These are phyloP conservation scores for Callocephalon fimbriatum DNA, from an alignment of 2,113 vertebrate species.

Conservation along the genomic window DNA sequence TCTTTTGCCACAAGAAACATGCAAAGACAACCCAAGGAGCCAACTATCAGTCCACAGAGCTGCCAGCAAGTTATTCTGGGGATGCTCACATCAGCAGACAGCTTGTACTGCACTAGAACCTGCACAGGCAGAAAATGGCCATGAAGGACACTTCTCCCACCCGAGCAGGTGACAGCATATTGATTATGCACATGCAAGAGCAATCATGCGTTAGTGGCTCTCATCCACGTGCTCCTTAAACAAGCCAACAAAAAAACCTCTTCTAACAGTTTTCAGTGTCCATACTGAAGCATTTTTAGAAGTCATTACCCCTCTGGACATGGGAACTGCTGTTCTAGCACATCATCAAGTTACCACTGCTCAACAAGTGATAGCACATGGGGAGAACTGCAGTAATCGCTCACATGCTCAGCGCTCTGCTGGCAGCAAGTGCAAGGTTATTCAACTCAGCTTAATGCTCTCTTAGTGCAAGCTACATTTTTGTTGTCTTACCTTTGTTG, in stretches of 20 bases:
- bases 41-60: not conserved
- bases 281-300: not conserved
- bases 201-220: not conserved
- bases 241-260: not conserved
- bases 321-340: not conserved
- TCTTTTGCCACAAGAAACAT: conserved; percentile 22
- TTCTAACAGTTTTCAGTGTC: not conserved
- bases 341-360: not conserved
- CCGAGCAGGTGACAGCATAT: not conserved
- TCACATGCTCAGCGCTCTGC: not conserved
- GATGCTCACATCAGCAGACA: conserved; percentile 1
- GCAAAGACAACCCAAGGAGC: not conserved
- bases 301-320: not conserved
- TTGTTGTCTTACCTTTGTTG: conserved; percentile 7
- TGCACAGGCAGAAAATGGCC: not conserved
- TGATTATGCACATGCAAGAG: not conserved
- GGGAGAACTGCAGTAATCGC: not conserved
- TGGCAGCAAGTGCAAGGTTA: conserved; percentile 23
- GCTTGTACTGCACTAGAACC: not conserved
- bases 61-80: conserved; percentile 2
- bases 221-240: not conserved
- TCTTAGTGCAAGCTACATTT: not conserved
- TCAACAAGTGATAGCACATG: fast-evolving
- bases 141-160: not conserved
- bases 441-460: not conserved